phyloP scores from a whole-genome alignment of 1,140 invertebrate species.

The Zaprionus tsacasi region DNA sequence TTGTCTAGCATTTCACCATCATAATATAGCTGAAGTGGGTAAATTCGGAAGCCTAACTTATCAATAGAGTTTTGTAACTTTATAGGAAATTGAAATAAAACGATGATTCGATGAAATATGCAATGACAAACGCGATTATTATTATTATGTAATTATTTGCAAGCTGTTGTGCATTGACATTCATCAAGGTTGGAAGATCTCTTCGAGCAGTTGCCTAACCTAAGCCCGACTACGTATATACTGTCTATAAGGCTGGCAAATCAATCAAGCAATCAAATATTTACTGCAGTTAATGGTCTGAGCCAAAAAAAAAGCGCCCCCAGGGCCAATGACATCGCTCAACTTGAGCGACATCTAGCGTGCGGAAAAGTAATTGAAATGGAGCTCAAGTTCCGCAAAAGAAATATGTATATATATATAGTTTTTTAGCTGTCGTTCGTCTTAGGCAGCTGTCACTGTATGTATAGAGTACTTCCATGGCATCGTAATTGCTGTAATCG shows the following conservation, averaged over 20 bases:
- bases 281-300: conserved; percentile 7
- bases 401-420: not conserved
- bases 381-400: not conserved
- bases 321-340: conserved; percentile 8
- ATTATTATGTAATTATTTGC: conserved; percentile 43
- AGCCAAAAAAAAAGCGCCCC: not conserved
- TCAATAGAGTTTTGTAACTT: conserved; percentile 11
- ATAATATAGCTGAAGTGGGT: not conserved
- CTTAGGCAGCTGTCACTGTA: not conserved
- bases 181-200: conserved; percentile 39
- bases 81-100: conserved; percentile 3
- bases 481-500: conserved; percentile 21
- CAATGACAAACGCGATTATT: conserved; percentile 26
- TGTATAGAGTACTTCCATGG: not conserved
- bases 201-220: not conserved
- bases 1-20: conserved; percentile 17
- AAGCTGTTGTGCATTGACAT: conserved; percentile 39
- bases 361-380: conserved; percentile 21
- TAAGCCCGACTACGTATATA: not conserved
- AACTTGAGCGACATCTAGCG: conserved; percentile 34
- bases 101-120: conserved; percentile 36
- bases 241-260: conserved; percentile 12
- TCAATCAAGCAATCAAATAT: conserved; percentile 33
- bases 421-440: conserved; percentile 3
- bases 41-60: conserved; percentile 1